Base-by-base conservation (phyloP, 2,113 vertebrate genomes). In the Ophiodon elongatus region DNA sequence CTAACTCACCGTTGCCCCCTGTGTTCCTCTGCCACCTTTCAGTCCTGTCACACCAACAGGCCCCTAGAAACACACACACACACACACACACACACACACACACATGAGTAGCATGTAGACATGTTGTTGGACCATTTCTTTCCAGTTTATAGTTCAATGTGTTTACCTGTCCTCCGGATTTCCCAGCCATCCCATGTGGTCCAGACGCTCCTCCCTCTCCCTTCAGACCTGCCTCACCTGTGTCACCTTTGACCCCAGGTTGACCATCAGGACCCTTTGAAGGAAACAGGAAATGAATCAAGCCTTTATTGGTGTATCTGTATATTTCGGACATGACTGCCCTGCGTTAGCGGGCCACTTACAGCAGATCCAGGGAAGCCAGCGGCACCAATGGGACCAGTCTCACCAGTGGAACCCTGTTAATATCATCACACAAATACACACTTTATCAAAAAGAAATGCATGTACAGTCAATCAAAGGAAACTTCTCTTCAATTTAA, bases 21-120 rank as follows among this genome's bases (percentile, higher is more conserved):
- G 97, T 8, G 98, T 98, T 91, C 99, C 99, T 94, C 99, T 95
- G 43, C 95, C 98, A 29, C 99, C 98, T 92, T 99, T 99, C 43
- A 99, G 89, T 88, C 99, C 99, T 13, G 96, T 94, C 88, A 99
- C 97, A 75, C 99, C 99, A 88, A 83, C 80, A 76, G 97, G 95
- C 33, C 98, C 98, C 98, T 99, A 78, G 25, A 54, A 25, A 69
- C 50, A 66, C n/a, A 76, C 25, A 59, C 56, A 56, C 15, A 47
- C 45, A 47, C 45, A 47, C 45, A 47, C 45, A 47, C 45, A 47
- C 45, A 47, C 14, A 45, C 43, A 45, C 43, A 45, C 43, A 45
- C 43, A 45, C 43, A 45, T n/a, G 6, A 17, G n/a, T 57, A 27
- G 54, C 54, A 57, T 59, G 56, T 29, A 29, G 25, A 27, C 56